Evolutionary conservation across 2,797 vertebrate genomes (phyloP).

Genomic region (Acipenser ruthenus): DNA sequence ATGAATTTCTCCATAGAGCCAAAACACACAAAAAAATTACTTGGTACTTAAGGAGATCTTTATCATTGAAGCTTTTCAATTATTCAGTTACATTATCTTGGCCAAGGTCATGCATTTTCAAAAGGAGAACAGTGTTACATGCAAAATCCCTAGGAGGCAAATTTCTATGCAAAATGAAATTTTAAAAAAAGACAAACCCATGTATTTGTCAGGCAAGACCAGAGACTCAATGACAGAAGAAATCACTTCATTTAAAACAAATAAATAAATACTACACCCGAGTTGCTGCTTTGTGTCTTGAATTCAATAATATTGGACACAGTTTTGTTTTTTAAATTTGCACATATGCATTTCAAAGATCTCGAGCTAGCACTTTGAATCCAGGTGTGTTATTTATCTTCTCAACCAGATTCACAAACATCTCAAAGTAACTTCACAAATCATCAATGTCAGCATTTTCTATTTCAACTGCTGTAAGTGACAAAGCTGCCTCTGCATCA

Average conservation of each 20-base stretch:
- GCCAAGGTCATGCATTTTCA: slow-evolving; percentile 7
- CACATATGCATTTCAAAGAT: too few species aligned
- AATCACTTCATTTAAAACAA: too few species aligned
- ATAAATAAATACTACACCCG: too few species aligned
- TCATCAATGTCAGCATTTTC: slow-evolving; percentile 39
- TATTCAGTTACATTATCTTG: slow-evolving; percentile 10
- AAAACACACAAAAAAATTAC: background rate
- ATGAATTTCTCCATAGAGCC: slow-evolving; percentile 7
- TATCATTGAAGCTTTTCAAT: background rate
- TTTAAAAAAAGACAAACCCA: background rate
- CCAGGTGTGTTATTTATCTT: slow-evolving; percentile 22
- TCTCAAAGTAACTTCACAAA: slow-evolving; percentile 42
- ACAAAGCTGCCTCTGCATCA: slow-evolving; percentile 27
- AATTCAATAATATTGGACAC: too few species aligned
- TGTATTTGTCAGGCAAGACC: background rate
- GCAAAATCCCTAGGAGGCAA: background rate
- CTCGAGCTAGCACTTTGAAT: background rate
- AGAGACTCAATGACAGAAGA: too few species aligned
- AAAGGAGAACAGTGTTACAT: background rate
- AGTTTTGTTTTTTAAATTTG: too few species aligned
- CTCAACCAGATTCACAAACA: slow-evolving; percentile 28
- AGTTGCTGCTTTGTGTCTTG: too few species aligned
- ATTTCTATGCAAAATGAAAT: slow-evolving; percentile 9
- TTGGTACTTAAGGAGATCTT: slow-evolving; percentile 1
- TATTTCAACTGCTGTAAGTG: slow-evolving; percentile 31